Percentiles rank a stretch among this genome's conserved stretches.
Evolutionary conservation across 64 coral and sea anemone genomes (phyloP).

Genomic region (Acropora tenuis): DNA sequence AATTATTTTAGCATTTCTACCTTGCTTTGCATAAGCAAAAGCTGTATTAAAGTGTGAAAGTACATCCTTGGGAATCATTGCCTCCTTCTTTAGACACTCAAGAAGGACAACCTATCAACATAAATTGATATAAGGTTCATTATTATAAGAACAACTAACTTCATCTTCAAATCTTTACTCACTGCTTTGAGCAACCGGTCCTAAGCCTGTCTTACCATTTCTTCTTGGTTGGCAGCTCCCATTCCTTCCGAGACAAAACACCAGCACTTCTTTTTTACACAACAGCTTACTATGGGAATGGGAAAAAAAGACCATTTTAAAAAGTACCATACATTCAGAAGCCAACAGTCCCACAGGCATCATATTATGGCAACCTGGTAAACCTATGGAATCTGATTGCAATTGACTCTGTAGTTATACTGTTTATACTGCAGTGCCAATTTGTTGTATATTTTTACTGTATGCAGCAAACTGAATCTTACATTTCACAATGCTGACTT

Average conservation of each 20-base stretch:
- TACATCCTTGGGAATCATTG: conserved; percentile 92
- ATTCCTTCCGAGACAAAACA: conserved; percentile 99
- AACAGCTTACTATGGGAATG: conserved; percentile 79
- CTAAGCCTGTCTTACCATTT: conserved; percentile 71
- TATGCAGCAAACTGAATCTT: conserved; percentile 14
- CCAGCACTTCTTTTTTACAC: conserved; percentile 98
- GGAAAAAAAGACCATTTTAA: neutral
- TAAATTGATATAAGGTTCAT: neutral
- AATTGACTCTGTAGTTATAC: neutral
- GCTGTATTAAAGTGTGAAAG: conserved; percentile 99
- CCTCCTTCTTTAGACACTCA: conserved; percentile 86
- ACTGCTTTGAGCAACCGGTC: too few species aligned
- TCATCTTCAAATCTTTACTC: neutral
- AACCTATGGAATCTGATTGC: too few species aligned
- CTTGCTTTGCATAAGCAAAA: conserved; percentile 98
- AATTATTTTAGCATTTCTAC: conserved; percentile 21
- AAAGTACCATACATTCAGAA: too few species aligned
- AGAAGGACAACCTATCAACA: conserved; percentile 81
- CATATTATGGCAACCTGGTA: too few species aligned
- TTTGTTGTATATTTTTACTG: too few species aligned
- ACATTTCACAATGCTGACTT: conserved; percentile 95
- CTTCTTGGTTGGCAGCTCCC: conserved; percentile 96
- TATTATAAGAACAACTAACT: neutral
- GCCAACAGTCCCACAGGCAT: too few species aligned
- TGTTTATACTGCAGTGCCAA: too few species aligned